phyloP scores from a whole-genome alignment of 2,888 invertebrate genomes.

The Dicranocentrus wangi region DNA sequence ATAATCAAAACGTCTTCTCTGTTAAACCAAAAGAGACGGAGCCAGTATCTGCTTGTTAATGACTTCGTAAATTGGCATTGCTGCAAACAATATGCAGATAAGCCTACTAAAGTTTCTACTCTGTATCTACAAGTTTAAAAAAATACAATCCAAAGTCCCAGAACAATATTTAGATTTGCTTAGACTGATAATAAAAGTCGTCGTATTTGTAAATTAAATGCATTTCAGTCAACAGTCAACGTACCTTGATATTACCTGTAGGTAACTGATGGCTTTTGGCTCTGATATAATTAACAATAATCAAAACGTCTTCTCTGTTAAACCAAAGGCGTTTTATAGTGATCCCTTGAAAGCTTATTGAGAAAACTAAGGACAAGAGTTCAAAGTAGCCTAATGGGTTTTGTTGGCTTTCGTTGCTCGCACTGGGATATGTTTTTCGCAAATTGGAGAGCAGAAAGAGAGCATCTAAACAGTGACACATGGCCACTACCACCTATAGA shows the following conservation, averaged over 20 bases:
- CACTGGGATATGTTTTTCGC: not conserved
- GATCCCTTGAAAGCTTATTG: not conserved
- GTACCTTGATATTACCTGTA: not conserved
- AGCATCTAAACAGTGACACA: not conserved
- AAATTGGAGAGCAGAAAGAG: not conserved
- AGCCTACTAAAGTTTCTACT: not conserved
- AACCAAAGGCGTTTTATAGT: conserved; percentile 3
- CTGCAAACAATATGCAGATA: not conserved
- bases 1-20: not conserved
- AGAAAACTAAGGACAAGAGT: not conserved
- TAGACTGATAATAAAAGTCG: no score
- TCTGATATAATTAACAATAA: not conserved
- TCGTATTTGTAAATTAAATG: no score
- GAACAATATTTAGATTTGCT: not conserved
- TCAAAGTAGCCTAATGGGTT: conserved; percentile 19
- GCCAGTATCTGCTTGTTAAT: not conserved
- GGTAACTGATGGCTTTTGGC: not conserved
- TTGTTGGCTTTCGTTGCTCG: not conserved
- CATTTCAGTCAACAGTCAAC: not conserved
- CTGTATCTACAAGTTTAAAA: not conserved
- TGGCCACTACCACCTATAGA: not conserved
- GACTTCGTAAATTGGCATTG: not conserved
- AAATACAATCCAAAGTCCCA: not conserved
- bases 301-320: not conserved
- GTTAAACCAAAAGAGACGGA: not conserved